Evolutionary conservation across 2,113 vertebrate species (phyloP).

Genomic region (Eudyptes chrysolophus): DNA sequence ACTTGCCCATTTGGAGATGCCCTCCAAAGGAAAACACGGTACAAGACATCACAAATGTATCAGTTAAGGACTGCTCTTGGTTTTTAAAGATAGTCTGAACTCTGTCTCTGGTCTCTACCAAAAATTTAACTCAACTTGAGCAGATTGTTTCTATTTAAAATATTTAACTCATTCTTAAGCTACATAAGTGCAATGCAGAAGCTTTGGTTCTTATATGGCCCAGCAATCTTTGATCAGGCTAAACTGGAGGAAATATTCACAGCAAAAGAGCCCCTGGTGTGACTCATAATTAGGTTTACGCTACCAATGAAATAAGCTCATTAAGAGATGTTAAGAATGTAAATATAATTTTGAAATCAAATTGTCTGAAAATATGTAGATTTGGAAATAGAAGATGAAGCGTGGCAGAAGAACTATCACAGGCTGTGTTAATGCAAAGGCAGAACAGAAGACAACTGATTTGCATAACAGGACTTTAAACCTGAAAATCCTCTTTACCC

Average conservation of each 20-base stretch:
- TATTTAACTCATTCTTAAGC: not conserved
- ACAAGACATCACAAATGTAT: not conserved
- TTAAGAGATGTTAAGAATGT: conserved; percentile 57
- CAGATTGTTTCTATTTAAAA: not conserved
- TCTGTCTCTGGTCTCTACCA: not conserved
- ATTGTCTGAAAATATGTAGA: conserved; percentile 57
- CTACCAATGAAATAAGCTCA: conserved; percentile 63
- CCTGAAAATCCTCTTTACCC: conserved; percentile 53
- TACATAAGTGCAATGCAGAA: not conserved
- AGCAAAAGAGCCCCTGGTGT: conserved; percentile 51
- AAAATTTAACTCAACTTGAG: not conserved
- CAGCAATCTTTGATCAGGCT: conserved; percentile 28
- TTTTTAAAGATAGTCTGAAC: not conserved
- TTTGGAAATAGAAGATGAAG: conserved; percentile 54
- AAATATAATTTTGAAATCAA: conserved; percentile 68
- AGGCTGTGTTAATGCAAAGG: conserved; percentile 24
- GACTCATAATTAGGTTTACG: conserved; percentile 60
- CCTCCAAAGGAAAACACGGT: not conserved
- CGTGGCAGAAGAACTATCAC: not conserved
- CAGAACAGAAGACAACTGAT: conserved; percentile 42
- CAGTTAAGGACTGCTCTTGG: not conserved
- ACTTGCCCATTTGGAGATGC: not conserved
- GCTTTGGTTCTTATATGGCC: not conserved
- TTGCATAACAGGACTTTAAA: conserved; percentile 58
- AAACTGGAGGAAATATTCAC: conserved; percentile 42